Conservation (phyloP, 1,140 invertebrate genomes). For the Plutomurus gul region DNA sequence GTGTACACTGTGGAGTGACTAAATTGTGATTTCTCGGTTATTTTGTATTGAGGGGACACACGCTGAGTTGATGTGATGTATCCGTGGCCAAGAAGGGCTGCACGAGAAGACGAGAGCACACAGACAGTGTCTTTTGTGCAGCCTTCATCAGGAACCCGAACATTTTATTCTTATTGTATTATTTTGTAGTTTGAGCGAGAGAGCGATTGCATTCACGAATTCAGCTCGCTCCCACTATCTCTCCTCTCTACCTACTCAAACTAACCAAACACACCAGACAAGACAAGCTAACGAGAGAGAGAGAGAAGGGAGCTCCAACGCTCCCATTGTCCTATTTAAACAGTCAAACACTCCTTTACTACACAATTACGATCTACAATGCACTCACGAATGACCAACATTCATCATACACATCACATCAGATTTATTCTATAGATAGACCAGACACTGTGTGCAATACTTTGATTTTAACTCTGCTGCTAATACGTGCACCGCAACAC, state of each 20-base stretch:
- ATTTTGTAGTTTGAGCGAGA: no score
- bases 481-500: no score
- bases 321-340: neutral
- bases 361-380: neutral
- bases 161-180: no score
- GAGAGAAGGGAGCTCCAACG: neutral
- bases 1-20: no score
- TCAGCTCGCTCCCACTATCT: neutral
- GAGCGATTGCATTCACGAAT: neutral
- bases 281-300: neutral
- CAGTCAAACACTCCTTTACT: neutral
- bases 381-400: neutral
- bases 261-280: neutral
- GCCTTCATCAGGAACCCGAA: neutral
- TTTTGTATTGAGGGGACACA: neutral
- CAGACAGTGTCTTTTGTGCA: neutral
- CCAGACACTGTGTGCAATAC: no score
- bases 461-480: no score
- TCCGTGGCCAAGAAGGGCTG: neutral
- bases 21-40: neutral
- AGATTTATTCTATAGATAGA: no score
- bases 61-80: neutral
- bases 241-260: neutral
- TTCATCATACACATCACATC: neutral
- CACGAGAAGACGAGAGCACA: no score